Evolutionary conservation across 2,113 vertebrate genomes (phyloP).

Genomic region (Holacanthus passer): DNA sequence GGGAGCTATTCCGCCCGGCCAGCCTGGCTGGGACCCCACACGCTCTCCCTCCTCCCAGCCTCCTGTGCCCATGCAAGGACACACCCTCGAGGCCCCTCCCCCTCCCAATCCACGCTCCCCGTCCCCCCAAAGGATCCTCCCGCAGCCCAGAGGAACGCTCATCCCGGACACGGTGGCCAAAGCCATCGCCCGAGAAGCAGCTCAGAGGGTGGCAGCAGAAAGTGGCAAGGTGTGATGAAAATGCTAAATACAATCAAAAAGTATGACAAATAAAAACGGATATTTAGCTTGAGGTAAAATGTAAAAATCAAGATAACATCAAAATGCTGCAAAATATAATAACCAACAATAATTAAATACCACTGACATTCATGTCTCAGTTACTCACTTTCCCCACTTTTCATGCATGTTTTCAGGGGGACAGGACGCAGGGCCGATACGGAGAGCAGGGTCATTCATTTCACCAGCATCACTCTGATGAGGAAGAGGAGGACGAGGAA

Average conservation of each 20-base stretch:
- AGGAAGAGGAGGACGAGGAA: constrained; percentile 93
- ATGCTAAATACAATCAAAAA: neutral
- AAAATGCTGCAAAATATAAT: neutral
- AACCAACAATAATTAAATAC: neutral
- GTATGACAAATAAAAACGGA: neutral
- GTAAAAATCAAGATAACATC: neutral
- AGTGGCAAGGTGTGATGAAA: constrained; percentile 87
- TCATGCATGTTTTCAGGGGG: constrained; percentile 82
- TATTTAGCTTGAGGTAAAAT: neutral
- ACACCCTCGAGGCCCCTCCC: constrained; percentile 88
- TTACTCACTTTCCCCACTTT: neutral
- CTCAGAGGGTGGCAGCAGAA: constrained; percentile 92
- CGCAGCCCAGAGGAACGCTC: constrained; percentile 91
- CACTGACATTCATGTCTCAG: neutral
- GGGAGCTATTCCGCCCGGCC: constrained; percentile 64
- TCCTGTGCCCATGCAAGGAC: constrained; percentile 80
- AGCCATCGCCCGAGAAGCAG: constrained; percentile 96
- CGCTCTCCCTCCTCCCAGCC: constrained; percentile 81
- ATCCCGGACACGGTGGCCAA: constrained; percentile 93
- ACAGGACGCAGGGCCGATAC: constrained; percentile 83
- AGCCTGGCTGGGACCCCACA: constrained; percentile 72
- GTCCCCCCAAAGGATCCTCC: constrained; percentile 95
- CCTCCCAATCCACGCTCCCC: constrained; percentile 88
- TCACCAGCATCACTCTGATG: constrained; percentile 88
- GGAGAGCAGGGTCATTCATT: constrained; percentile 82